These are phyloP conservation scores for Elegia similella DNA, from an alignment of 2,888 invertebrate species.

Conservation along the genomic window DNA sequence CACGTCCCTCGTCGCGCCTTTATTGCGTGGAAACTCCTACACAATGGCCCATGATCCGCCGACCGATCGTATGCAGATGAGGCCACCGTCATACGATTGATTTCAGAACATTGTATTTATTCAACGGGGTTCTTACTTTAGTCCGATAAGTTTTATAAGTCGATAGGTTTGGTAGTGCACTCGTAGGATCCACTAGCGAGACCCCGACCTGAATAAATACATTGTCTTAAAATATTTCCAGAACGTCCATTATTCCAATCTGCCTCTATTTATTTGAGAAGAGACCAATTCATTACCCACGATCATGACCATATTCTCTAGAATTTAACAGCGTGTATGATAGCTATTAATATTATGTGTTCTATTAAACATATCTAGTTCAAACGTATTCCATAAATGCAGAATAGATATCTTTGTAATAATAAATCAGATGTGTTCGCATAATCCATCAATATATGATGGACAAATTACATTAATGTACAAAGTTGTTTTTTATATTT, in stretches of 20 bases:
- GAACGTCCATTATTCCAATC: background rate
- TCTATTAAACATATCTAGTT: slow-evolving; percentile 7
- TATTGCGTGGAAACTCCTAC: slow-evolving; percentile 1
- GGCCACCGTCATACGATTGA: background rate
- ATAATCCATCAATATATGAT: background rate
- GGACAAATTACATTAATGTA: slow-evolving; percentile 5
- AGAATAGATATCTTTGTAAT: background rate
- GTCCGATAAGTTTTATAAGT: background rate
- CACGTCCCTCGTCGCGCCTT: slow-evolving; percentile 2
- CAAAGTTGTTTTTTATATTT: slow-evolving; percentile 1
- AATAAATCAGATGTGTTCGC: slow-evolving; percentile 7
- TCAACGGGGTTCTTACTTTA: background rate
- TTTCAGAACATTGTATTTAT: background rate
- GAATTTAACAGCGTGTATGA: background rate
- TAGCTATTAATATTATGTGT: slow-evolving; percentile 10
- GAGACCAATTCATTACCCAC: background rate
- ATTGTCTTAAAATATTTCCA: too few species aligned
- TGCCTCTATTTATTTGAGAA: background rate
- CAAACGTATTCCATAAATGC: background rate
- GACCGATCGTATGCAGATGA: background rate
- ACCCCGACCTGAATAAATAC: background rate
- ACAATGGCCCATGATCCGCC: background rate
- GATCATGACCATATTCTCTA: background rate
- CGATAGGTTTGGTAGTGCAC: background rate
- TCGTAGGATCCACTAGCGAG: background rate